These are phyloP conservation scores for Deroptyus accipitrinus DNA, from an alignment of 2,113 vertebrate genomes.

Conservation along the genomic window DNA sequence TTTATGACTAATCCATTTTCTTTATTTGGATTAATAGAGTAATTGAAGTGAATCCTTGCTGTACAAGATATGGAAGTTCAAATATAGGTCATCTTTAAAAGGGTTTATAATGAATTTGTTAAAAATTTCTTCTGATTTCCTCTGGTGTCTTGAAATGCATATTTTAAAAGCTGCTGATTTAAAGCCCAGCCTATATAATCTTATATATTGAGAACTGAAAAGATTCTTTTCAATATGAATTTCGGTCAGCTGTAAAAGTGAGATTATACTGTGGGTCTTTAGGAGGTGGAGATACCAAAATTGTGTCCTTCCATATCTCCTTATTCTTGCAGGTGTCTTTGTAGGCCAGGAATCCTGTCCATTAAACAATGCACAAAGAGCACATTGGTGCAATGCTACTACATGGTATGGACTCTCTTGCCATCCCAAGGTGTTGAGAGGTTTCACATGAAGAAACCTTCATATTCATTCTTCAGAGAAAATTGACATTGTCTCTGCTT, in stretches of 20 bases:
- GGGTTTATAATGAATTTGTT: slow-evolving; percentile 47
- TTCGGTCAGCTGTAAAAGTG: not conserved
- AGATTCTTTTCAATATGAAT: not conserved
- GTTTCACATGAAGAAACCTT: not conserved
- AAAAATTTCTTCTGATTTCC: slow-evolving; percentile 43
- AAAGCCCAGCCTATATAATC: not conserved
- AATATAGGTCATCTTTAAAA: slow-evolving; percentile 35
- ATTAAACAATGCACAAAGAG: not conserved
- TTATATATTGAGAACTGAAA: not conserved
- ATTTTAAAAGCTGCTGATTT: slow-evolving; percentile 52
- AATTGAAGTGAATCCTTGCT: slow-evolving; percentile 50
- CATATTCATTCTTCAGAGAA: not conserved
- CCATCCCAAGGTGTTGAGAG: not conserved
- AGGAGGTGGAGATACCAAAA: not conserved
- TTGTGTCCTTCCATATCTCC: not conserved
- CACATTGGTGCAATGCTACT: accelerated
- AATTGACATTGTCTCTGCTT: not conserved
- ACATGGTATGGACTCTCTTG: not conserved
- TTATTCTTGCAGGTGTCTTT: not conserved
- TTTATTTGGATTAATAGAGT: slow-evolving; percentile 55
- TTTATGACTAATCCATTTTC: slow-evolving; percentile 16
- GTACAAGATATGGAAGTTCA: slow-evolving; percentile 40
- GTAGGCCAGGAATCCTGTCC: not conserved
- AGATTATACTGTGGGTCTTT: not conserved
- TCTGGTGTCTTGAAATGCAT: slow-evolving; percentile 17